A percentile compares a stretch with the other conserved stretches of the same genome.
Conservation (phyloP, 2,888 invertebrate species). For the Allacma fusca region DNA sequence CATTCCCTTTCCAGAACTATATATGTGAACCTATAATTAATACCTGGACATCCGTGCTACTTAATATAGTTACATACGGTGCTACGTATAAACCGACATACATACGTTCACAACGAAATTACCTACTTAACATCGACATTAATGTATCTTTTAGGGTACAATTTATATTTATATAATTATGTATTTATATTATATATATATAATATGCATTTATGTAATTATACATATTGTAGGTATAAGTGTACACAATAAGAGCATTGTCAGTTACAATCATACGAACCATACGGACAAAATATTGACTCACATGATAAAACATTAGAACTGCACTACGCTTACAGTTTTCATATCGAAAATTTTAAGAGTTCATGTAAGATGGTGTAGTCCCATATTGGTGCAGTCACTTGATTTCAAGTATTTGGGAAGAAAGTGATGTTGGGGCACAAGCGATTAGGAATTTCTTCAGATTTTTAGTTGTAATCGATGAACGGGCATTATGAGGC, state of each 20-base stretch:
- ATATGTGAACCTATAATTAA: background rate
- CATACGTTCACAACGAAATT: conserved; percentile 19
- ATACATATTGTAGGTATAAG: conserved; percentile 8
- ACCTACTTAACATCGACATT: conserved; percentile 22
- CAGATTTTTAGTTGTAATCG: background rate
- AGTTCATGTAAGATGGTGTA: conserved; percentile 16
- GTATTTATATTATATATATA: conserved; percentile 11
- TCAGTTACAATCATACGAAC: conserved; percentile 22
- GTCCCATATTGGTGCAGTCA: conserved; percentile 26
- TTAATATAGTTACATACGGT: conserved; percentile 4
- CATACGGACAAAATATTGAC: conserved; percentile 31
- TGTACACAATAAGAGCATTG: conserved; percentile 26
- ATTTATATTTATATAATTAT: conserved; percentile 14
- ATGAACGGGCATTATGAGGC: conserved; percentile 4
- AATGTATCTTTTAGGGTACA: background rate
- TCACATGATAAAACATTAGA: conserved; percentile 3
- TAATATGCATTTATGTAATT: background rate
- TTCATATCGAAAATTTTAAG: conserved; percentile 11
- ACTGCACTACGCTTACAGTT: conserved; percentile 11
- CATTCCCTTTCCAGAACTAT: conserved; percentile 32
- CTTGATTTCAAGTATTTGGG: conserved; percentile 10
- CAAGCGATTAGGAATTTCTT: conserved; percentile 13
- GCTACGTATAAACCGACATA: conserved; percentile 16
- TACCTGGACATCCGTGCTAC: conserved; percentile 20
- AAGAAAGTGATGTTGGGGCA: conserved; percentile 15